Percentiles rank a stretch among this genome's conserved stretches.
Evolutionary conservation across 2,113 vertebrate species (phyloP).

Genomic region (Oryzias woworae): DNA sequence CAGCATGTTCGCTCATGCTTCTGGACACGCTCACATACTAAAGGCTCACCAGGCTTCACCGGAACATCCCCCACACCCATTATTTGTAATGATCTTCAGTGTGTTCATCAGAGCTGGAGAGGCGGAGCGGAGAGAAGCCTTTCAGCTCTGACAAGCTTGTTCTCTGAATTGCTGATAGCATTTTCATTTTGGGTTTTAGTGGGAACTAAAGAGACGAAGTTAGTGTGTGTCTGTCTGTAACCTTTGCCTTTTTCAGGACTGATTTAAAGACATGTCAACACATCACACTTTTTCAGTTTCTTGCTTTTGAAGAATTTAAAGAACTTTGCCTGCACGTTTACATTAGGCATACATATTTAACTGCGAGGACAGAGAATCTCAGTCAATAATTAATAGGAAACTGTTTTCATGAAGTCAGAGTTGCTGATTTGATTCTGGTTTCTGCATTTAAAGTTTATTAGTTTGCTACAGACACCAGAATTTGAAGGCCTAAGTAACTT

Average conservation of each 20-base stretch:
- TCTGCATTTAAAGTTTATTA: background rate
- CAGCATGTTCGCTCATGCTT: conserved; percentile 55
- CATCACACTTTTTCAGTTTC: background rate
- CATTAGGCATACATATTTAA: background rate
- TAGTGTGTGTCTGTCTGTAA: background rate
- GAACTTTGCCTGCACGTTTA: background rate
- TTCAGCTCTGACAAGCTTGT: conserved; percentile 45
- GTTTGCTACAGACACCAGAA: background rate
- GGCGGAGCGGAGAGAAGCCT: conserved; percentile 23
- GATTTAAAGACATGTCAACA: no score
- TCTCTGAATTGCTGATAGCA: background rate
- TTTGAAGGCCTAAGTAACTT: background rate
- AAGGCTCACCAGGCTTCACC: conserved; percentile 50
- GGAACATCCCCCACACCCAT: conserved; percentile 41
- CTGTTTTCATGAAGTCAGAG: background rate
- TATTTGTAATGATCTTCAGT: conserved; percentile 21
- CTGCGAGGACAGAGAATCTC: background rate
- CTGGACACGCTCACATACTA: conserved; percentile 37
- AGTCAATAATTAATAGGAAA: background rate
- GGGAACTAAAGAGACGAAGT: background rate
- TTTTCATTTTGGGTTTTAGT: conserved; percentile 11
- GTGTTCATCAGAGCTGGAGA: conserved; percentile 13
- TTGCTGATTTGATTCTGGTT: background rate
- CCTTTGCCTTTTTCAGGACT: background rate
- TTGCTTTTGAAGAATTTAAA: background rate